Conservation (phyloP, 1,140 invertebrate species). For the Zaprionus vittiger region DNA sequence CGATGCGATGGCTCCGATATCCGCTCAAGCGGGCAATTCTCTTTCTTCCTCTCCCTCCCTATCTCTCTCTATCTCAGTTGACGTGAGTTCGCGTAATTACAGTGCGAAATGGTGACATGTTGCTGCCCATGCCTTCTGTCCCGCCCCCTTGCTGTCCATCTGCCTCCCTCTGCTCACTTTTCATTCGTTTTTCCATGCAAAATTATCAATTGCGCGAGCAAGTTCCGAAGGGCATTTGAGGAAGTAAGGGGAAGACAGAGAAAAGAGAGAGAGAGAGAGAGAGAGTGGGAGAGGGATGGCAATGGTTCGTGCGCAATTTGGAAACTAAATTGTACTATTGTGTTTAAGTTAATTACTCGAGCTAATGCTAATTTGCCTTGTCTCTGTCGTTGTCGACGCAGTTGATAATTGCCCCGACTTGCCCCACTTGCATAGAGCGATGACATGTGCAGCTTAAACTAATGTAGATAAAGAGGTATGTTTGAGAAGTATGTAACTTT, state of each 20-base stretch:
- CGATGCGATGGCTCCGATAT: slow-evolving; percentile 56
- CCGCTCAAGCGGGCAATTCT: slow-evolving; percentile 58
- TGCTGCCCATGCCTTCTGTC: neutral
- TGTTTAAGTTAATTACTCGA: slow-evolving; percentile 83
- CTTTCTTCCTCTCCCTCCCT: neutral
- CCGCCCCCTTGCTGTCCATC: neutral
- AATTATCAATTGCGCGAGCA: slow-evolving; percentile 71
- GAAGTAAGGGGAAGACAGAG: neutral
- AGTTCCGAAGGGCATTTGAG: slow-evolving; percentile 14
- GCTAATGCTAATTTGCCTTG: slow-evolving; percentile 79
- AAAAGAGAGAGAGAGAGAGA: neutral
- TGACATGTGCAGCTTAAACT: neutral
- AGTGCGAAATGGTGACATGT: slow-evolving; percentile 63
- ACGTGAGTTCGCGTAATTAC: slow-evolving; percentile 77
- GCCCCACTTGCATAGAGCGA: neutral
- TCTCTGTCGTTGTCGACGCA: slow-evolving; percentile 35
- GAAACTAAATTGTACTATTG: slow-evolving; percentile 82
- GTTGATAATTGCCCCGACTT: slow-evolving; percentile 53
- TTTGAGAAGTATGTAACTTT: neutral
- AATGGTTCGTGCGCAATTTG: slow-evolving; percentile 67
- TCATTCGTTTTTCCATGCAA: slow-evolving; percentile 53
- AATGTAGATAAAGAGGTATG: neutral
- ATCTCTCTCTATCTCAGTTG: slow-evolving; percentile 42
- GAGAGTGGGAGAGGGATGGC: neutral
- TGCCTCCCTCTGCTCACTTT: neutral